Base-by-base conservation (phyloP, 2,797 vertebrate species). In the Neosalanx taihuensis region DNA sequence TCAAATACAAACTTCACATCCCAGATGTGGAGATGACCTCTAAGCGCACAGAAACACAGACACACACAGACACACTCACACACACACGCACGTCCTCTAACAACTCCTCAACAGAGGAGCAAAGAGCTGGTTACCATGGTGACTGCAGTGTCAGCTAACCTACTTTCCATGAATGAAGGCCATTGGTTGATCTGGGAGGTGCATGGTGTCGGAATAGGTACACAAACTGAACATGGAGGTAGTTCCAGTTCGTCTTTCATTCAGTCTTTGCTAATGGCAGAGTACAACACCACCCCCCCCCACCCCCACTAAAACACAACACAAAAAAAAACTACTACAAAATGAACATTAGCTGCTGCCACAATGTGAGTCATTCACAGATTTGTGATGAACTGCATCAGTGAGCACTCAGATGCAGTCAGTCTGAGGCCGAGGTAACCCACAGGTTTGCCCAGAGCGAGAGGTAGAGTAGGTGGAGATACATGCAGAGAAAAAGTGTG, bases 91-190 rank as follows among this genome's bases (percentile, higher is more conserved):
- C 79, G 73, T 73, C 71, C 70, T 74, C 74, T 77, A 80, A 86
- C 81, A 82, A 84, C 75, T 76, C 68, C 78, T 81, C 78, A 83
- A 75, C 69, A 67, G 79, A 72, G 76, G 88, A 88, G 84, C 83
- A 83, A 84, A 84, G 75, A 88, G 65, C 71, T 1, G 76, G 91
- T 92, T 91, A 81, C 90, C 88, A 91, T 91, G 89, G 91, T 87
- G 88, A 92, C 85, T 85, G 82, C 82, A n/a, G 77, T 81, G 85
- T 92, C 87, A 89, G 86, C 85, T 88, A 89, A 90, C 88, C 87
- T 84, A 91, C 77, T 90, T 92, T 83, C 85, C 76, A 78, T 79
- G 77, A 81, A 80, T 62, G 77, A 83, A 87, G 84, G 86, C 83
- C 84, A 88, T 84, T 85, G 86, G 85, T 68, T 9, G 76, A 79